A percentile compares a stretch with the other conserved stretches of the same genome.
Conservation (phyloP, 1,140 invertebrate species). For the Bathynomus jamesi region DNA sequence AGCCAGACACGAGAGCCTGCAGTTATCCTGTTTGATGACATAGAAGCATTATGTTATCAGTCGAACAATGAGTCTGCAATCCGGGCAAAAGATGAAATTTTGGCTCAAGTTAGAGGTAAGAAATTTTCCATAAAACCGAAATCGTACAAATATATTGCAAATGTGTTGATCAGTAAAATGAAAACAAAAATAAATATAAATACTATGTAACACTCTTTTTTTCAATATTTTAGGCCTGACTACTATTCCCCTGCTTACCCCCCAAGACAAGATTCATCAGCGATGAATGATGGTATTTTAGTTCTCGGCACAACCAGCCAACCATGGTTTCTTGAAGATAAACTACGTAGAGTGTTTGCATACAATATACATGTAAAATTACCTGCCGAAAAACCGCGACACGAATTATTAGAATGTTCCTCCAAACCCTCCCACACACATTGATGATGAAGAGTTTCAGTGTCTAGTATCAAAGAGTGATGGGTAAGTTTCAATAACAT, state of each 20-base stretch:
- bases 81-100: constrained; percentile 33
- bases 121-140: neutral
- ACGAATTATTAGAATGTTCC: constrained; percentile 36
- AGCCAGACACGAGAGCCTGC: constrained; percentile 25
- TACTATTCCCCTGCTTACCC: constrained; percentile 30
- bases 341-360: constrained; percentile 28
- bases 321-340: constrained; percentile 35
- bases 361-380: constrained; percentile 37
- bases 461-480: constrained; percentile 35
- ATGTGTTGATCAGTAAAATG: neutral
- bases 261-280: constrained; percentile 9
- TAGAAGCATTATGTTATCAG: constrained; percentile 25
- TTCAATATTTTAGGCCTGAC: constrained; percentile 23
- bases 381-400: constrained; percentile 29
- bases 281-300: constrained; percentile 25
- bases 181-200: neutral
- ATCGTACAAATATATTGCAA: neutral
- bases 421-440: constrained; percentile 22
- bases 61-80: constrained; percentile 23
- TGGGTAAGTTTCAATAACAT: constrained; percentile 29
- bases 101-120: constrained; percentile 34
- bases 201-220: neutral
- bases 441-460: constrained; percentile 31
- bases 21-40: constrained; percentile 33
- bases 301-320: constrained; percentile 33